A percentile compares a stretch with the other conserved stretches of the same genome.
Evolutionary conservation across 2,797 vertebrate species (phyloP).

Genomic region (Sebastes variabilis): DNA sequence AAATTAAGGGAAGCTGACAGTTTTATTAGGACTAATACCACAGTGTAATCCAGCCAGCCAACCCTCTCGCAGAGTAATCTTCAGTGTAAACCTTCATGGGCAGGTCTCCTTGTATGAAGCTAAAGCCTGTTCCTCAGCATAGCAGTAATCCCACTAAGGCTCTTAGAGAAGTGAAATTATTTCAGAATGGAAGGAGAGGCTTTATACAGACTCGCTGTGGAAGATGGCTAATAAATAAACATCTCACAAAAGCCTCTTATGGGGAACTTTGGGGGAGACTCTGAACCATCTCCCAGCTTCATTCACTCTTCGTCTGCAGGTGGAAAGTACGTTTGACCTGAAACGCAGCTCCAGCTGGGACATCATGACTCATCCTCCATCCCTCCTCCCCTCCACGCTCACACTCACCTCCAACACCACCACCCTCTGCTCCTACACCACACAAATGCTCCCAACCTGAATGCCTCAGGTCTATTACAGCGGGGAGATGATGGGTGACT

Average conservation of each 20-base stretch:
- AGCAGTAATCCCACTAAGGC: conserved; percentile 84
- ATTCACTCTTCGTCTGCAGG: conserved; percentile 6
- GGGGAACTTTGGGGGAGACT: conserved; percentile 11
- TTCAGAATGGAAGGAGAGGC: conserved; percentile 70
- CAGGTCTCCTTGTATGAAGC: conserved; percentile 72
- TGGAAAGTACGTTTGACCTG: conserved; percentile 48
- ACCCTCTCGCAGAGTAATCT: conserved; percentile 76
- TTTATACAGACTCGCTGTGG: conserved; percentile 58
- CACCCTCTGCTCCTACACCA: not conserved
- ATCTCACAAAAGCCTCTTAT: conserved; percentile 66
- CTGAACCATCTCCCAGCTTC: not conserved
- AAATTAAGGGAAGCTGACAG: conserved; percentile 69
- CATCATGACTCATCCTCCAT: conserved; percentile 61
- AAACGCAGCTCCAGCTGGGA: conserved; percentile 44
- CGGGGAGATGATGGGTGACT: conserved; percentile 1
- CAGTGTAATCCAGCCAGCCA: conserved; percentile 72
- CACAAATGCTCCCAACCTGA: not conserved
- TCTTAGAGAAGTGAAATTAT: conserved; percentile 81
- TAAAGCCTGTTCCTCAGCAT: conserved; percentile 74
- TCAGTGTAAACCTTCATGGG: conserved; percentile 75
- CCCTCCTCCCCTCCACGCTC: not conserved
- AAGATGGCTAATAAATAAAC: conserved; percentile 75
- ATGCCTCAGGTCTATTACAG: not conserved
- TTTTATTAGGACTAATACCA: conserved; percentile 75
- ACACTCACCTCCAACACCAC: conserved; percentile 16